phyloP scores from a whole-genome alignment of 2,888 invertebrate genomes.

The Hecatera dysodea region DNA sequence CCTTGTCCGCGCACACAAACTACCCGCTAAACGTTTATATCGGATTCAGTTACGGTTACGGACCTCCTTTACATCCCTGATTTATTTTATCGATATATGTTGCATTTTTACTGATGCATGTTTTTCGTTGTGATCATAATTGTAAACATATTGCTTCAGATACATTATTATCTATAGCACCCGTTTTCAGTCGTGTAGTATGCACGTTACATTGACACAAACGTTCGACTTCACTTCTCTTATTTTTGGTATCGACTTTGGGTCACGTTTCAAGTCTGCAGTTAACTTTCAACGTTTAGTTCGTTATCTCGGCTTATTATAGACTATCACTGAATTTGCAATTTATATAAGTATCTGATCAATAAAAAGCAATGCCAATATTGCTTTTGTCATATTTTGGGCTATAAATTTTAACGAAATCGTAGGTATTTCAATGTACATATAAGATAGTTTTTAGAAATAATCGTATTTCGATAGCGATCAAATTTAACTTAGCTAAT shows the following conservation, averaged over 20 bases:
- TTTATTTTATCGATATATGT: not conserved
- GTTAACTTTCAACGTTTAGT: constrained; percentile 6
- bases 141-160: constrained; percentile 21
- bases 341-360: not conserved
- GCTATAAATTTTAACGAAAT: constrained; percentile 13
- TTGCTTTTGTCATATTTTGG: constrained; percentile 6
- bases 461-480: constrained; percentile 41
- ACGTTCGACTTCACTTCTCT: constrained; percentile 29
- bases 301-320: constrained; percentile 24
- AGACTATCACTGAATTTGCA: constrained; percentile 5
- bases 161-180: constrained; percentile 29
- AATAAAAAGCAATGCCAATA: constrained; percentile 18
- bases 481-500: constrained; percentile 33
- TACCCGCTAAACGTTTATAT: too few species aligned
- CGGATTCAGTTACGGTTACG: too few species aligned
- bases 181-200: constrained; percentile 34
- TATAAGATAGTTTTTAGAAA: constrained; percentile 14
- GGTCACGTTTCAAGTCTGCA: constrained; percentile 34
- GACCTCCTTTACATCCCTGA: too few species aligned
- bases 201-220: constrained; percentile 29
- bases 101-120: not conserved
- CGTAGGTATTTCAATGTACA: not conserved
- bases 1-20: too few species aligned
- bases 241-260: constrained; percentile 33
- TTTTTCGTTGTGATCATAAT: constrained; percentile 1